These are phyloP conservation scores for Phylloscopus whistleri DNA, from an alignment of 2,113 vertebrate genomes.

Conservation along the genomic window DNA sequence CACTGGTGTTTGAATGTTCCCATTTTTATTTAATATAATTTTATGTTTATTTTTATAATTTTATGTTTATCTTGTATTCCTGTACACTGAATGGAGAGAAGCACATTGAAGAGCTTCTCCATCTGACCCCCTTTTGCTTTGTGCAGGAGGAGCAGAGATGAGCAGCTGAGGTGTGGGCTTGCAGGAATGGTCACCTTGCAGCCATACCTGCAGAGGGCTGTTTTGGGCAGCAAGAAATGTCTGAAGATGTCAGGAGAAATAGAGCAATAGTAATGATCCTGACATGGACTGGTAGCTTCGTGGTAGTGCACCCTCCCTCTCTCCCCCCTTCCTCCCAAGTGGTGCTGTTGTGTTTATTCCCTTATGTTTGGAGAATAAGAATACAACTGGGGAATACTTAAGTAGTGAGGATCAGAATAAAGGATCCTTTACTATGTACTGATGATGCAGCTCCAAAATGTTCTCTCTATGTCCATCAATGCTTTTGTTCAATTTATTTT, in stretches of 20 bases:
- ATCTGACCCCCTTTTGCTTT: accelerated
- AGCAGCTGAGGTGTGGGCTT: background rate
- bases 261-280: background rate
- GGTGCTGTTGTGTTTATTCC: background rate
- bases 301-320: background rate
- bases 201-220: background rate
- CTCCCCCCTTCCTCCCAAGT: background rate
- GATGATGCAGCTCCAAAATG: background rate
- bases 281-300: accelerated
- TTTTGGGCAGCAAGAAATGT: background rate
- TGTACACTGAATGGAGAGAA: background rate
- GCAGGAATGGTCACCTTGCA: accelerated
- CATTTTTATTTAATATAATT: background rate
- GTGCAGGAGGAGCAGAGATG: background rate
- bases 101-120: background rate
- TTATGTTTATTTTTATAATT: no score
- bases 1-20: background rate
- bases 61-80: background rate
- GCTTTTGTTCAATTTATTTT: background rate
- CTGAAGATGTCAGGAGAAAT: background rate
- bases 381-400: background rate
- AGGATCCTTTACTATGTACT: background rate
- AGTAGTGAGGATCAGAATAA: background rate
- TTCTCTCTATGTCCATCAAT: background rate
- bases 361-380: background rate